Conservation (phyloP, 2,888 invertebrate genomes). For the Cephus pulcher region DNA sequence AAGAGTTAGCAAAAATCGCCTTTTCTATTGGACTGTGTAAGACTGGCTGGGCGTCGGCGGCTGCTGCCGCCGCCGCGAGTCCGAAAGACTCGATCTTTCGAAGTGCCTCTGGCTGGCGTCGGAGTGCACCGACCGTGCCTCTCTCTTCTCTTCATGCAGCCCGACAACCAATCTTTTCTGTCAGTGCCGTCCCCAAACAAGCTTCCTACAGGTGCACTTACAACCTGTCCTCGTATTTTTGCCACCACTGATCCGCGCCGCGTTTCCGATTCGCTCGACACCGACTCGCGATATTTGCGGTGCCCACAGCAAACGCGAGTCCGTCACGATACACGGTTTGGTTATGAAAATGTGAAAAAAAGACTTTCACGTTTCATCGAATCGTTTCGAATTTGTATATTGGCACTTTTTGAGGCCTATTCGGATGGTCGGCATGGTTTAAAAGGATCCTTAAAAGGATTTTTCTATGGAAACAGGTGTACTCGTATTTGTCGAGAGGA, state of each 20-base stretch:
- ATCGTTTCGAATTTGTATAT: neutral
- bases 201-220: conserved; percentile 43
- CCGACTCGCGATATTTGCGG: neutral
- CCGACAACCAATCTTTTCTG: conserved; percentile 34
- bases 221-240: conserved; percentile 25
- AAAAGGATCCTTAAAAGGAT: neutral
- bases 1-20: neutral
- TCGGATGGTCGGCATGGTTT: neutral
- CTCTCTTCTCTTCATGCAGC: conserved; percentile 39
- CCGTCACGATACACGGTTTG: neutral
- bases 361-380: neutral
- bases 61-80: conserved; percentile 40
- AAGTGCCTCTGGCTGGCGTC: conserved; percentile 60
- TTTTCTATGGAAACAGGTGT: neutral
- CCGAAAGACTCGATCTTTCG: conserved; percentile 47
- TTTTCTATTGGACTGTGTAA: conserved; percentile 38
- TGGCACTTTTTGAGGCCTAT: neutral
- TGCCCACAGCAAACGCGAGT: neutral
- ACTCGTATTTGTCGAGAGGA: neutral
- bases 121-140: conserved; percentile 45
- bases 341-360: neutral
- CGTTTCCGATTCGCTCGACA: conserved; percentile 1
- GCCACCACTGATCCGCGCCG: conserved; percentile 11
- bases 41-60: conserved; percentile 62
- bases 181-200: conserved; percentile 49